Evolutionary conservation across 2,113 vertebrate genomes (phyloP), one percentile per base, ranked within the genome.

Genomic region (Myxocyprinus asiaticus): DNA sequence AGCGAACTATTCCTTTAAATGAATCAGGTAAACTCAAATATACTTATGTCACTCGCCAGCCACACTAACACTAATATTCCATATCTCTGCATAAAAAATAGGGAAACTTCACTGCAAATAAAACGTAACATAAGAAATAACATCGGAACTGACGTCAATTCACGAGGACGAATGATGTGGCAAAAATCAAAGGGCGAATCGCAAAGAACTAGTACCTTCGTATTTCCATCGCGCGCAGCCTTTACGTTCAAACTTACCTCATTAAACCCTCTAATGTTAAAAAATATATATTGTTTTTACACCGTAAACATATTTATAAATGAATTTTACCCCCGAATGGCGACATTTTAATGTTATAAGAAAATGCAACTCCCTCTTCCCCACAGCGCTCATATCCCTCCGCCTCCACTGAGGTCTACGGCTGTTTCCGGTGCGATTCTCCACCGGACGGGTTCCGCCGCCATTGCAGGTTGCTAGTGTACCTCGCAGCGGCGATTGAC

Each of bases 151-250:
- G 94, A 95, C 94, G 95, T 90, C 6, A 76, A 56, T 83, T 85
- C 83, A 82, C 83, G 83, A 88, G 94, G 94, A 95, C 95, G 95
- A 96, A 97, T 98, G 97, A 98, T 98, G 96, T 97, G 96, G 96
- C 96, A 97, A 92, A 96, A 94, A 93, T 89, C 86, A 91, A 88
- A 91, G 88, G 90, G 86, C 88, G 87, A 90, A 78, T 73, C 79
- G 80, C 81, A 85, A 88, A 89, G 85, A 93, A 94, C 81, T 93
- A 94, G 91, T 92, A 55, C 92, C 89, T 33, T 58, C n/a, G 1
- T 58, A n/a, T 58, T 7, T 8, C 7, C 33, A 15, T 11, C 47
- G 55, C 22, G 22, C 22, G 22, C 7, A 9, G 15, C 53, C 55
- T 44, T 44, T 9, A 33, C 6, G 22, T 33, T 44, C 7, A 43